A percentile compares a stretch with the other conserved stretches of the same genome.
Evolutionary conservation across 2,888 invertebrate genomes (phyloP).

Genomic region (Pecten maximus): DNA sequence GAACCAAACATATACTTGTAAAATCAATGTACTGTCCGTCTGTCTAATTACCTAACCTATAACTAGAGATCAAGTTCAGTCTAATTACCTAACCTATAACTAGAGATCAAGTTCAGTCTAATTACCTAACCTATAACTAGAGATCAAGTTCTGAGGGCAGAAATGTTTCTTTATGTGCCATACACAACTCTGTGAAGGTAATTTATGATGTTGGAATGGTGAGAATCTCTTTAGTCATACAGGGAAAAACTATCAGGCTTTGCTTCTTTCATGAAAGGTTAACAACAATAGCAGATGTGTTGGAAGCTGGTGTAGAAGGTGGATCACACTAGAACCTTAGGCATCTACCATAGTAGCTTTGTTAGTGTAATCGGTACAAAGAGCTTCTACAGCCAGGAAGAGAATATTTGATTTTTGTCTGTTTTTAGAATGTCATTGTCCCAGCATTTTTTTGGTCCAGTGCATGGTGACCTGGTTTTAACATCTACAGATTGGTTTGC

Average conservation of each 20-base stretch:
- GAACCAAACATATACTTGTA: slow-evolving; percentile 10
- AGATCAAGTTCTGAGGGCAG: neutral
- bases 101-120: no score
- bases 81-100: no score
- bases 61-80: no score
- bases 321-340: neutral
- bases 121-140: neutral
- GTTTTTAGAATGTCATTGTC: slow-evolving; percentile 19
- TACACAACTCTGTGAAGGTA: neutral
- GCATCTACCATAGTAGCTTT: neutral
- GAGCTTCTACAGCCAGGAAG: neutral
- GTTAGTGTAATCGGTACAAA: neutral
- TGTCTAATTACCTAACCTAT: neutral
- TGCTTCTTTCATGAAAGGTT: slow-evolving; percentile 18
- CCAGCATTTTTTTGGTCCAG: neutral
- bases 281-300: slow-evolving; percentile 33
- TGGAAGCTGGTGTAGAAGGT: neutral
- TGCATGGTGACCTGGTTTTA: neutral
- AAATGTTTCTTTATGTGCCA: neutral
- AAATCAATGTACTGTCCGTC: neutral
- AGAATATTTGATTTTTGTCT: neutral
- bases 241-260: neutral
- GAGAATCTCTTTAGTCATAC: slow-evolving; percentile 18
- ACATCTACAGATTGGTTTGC: neutral
- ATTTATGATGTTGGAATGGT: slow-evolving; percentile 6